Conservation (phyloP, 1,140 invertebrate genomes). For the Bombus sylvicola region DNA sequence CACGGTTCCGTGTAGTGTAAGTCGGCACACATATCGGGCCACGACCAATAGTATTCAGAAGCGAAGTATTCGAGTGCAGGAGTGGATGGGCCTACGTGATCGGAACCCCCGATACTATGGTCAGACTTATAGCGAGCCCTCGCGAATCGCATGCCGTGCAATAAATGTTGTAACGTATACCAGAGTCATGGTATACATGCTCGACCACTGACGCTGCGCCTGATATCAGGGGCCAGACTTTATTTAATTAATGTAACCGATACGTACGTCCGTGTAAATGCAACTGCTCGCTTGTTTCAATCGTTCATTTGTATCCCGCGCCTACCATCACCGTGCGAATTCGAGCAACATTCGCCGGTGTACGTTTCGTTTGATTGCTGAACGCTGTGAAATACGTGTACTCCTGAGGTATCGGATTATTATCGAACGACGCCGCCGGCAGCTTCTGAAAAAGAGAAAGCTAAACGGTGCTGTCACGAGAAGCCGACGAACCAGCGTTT, state of each 20-base stretch:
- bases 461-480: background rate
- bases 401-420: constrained; percentile 45
- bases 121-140: constrained; percentile 62
- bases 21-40: constrained; percentile 40
- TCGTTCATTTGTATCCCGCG: constrained; percentile 45
- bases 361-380: constrained; percentile 17
- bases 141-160: constrained; percentile 60
- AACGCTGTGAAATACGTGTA: constrained; percentile 34
- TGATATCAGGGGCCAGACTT: constrained; percentile 56
- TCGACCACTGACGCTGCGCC: constrained; percentile 39
- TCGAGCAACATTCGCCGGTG: constrained; percentile 17
- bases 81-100: constrained; percentile 67
- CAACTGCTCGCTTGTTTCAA: constrained; percentile 41
- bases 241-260: constrained; percentile 72
- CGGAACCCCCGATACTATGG: constrained; percentile 55
- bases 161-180: constrained; percentile 58
- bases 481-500: background rate
- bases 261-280: constrained; percentile 62
- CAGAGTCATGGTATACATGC: constrained; percentile 16
- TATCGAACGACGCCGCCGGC: constrained; percentile 20
- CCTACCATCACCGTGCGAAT: constrained; percentile 39
- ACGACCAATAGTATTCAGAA: constrained; percentile 59
- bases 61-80: constrained; percentile 57
- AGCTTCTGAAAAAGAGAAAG: constrained; percentile 60
- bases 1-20: constrained; percentile 13